Evolutionary conservation across 1,140 invertebrate genomes (phyloP).

Genomic region (Ceratoteleas bidentatus): DNA sequence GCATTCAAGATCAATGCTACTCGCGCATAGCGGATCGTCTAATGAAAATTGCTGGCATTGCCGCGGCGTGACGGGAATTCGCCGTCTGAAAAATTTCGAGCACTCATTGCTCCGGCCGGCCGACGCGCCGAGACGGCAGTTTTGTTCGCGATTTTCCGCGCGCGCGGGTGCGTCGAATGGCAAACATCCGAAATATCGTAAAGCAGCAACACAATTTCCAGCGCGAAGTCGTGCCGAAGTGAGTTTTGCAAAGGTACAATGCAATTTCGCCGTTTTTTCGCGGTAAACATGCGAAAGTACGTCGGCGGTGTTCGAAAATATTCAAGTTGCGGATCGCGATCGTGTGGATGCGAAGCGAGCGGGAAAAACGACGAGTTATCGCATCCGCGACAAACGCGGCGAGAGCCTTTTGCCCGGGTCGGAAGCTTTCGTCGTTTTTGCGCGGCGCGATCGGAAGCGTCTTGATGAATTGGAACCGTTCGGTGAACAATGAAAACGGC

Average conservation of each 20-base stretch:
- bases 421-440: no score
- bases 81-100: slow-evolving; percentile 18
- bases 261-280: no score
- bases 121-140: slow-evolving; percentile 10
- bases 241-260: neutral
- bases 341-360: no score
- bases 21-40: slow-evolving; percentile 36
- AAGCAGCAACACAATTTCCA: neutral
- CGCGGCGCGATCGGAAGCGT: no score
- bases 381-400: no score
- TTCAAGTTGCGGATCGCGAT: no score
- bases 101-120: neutral
- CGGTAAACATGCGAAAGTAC: no score
- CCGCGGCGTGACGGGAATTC: slow-evolving; percentile 18
- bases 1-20: slow-evolving; percentile 64
- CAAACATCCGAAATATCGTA: slow-evolving; percentile 9
- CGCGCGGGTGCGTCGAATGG: neutral
- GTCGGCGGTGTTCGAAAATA: neutral
- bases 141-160: slow-evolving; percentile 31
- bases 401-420: no score
- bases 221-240: neutral
- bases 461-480: no score
- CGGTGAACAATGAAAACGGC: no score
- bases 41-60: slow-evolving; percentile 64
- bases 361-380: no score